phyloP scores from a whole-genome alignment of 2,888 invertebrate genomes.

The Tetragnatha montana region DNA sequence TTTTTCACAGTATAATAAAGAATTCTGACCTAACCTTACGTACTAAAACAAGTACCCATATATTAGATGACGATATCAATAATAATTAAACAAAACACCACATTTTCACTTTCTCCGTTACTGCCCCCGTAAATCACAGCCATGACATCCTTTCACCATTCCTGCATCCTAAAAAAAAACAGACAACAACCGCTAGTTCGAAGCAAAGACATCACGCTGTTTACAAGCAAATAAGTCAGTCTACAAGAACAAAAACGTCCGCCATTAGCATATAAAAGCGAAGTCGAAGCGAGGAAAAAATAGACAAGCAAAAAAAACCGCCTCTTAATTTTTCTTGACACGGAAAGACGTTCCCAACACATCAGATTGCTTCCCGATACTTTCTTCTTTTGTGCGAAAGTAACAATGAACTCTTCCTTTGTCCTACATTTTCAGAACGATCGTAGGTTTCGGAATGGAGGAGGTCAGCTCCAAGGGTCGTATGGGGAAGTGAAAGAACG shows the following conservation, averaged over 20 bases:
- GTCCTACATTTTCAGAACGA: constrained; percentile 42
- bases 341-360: constrained; percentile 31
- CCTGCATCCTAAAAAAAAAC: background rate
- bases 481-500: background rate
- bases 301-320: constrained; percentile 26
- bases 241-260: constrained; percentile 17
- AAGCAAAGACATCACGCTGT: constrained; percentile 8
- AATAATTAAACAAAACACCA: too few relatives aligned
- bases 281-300: constrained; percentile 17
- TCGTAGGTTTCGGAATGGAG: background rate
- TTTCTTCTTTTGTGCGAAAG: constrained; percentile 61
- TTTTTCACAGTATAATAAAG: too few relatives aligned
- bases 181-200: background rate
- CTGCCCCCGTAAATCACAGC: background rate
- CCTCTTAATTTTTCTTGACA: constrained; percentile 36
- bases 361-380: constrained; percentile 55
- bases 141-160: background rate
- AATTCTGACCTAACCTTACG: too few relatives aligned
- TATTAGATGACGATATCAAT: too few relatives aligned
- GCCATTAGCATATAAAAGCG: constrained; percentile 59
- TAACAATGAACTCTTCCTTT: constrained; percentile 71
- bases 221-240: constrained; percentile 17
- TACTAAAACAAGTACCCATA: too few relatives aligned
- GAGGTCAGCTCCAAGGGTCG: constrained; percentile 22
- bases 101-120: too few relatives aligned